Percentiles rank a stretch among this genome's conserved stretches.
These are phyloP conservation scores for Conchocele bisecta DNA, from an alignment of 2,888 invertebrate genomes.

Conservation along the genomic window DNA sequence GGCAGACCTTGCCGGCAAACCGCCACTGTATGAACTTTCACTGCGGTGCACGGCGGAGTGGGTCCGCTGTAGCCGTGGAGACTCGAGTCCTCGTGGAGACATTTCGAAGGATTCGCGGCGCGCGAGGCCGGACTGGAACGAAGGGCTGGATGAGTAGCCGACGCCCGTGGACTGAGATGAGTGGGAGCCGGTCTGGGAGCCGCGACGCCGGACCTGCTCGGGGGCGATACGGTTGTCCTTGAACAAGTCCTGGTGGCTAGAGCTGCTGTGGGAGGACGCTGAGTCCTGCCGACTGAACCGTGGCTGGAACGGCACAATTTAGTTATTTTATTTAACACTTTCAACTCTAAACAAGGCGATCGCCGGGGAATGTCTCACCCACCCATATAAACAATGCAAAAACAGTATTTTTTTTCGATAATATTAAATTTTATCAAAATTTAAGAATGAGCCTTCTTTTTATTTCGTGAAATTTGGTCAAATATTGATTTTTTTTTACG, in stretches of 20 bases:
- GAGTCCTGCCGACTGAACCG: conserved; percentile 81
- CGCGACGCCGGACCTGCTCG: conserved; percentile 73
- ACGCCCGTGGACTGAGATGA: conserved; percentile 71
- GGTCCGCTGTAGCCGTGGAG: conserved; percentile 69
- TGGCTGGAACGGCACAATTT: conserved; percentile 63
- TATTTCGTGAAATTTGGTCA: no score
- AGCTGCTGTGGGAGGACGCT: conserved; percentile 75
- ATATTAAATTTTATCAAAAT: no score
- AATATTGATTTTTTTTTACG: no score
- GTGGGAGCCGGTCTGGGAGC: conserved; percentile 60
- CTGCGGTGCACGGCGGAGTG: conserved; percentile 62
- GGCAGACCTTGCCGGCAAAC: conserved; percentile 52
- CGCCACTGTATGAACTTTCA: conserved; percentile 61
- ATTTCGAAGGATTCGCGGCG: conserved; percentile 76
- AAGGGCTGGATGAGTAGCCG: conserved; percentile 68
- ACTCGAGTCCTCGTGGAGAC: conserved; percentile 65
- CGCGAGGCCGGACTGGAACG: conserved; percentile 63
- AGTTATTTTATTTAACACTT: no score
- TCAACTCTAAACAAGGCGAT: no score
- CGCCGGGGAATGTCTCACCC: no score
- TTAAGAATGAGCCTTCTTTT: no score
- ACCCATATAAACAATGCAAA: no score
- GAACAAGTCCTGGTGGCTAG: conserved; percentile 70
- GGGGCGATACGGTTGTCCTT: conserved; percentile 66
- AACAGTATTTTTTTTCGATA: no score